phyloP scores from a whole-genome alignment of 2,113 vertebrate genomes.

The Cinclus mexicanus region DNA sequence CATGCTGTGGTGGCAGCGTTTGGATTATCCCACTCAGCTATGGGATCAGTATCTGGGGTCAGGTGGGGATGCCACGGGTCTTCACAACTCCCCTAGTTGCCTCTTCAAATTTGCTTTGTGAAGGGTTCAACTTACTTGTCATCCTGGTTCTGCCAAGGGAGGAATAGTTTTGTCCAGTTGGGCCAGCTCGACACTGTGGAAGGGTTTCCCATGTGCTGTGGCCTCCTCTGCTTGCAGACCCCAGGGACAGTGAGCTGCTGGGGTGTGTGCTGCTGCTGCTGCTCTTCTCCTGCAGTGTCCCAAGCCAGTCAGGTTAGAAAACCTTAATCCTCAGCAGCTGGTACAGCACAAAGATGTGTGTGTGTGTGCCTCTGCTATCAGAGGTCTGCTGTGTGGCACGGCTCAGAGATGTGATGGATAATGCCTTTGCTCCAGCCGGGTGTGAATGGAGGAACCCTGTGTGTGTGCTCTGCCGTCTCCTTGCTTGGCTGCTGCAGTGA shows the following conservation, averaged over 20 bases:
- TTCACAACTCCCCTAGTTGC: not conserved
- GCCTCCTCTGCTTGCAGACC: not conserved
- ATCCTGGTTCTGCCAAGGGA: not conserved
- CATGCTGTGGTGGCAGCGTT: not conserved
- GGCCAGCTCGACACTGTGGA: not conserved
- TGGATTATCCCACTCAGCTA: not conserved
- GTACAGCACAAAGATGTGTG: not conserved
- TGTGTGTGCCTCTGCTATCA: not conserved
- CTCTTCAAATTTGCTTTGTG: not conserved
- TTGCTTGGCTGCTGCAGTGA: not conserved
- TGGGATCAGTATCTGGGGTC: not conserved
- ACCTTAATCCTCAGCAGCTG: not conserved
- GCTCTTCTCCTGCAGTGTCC: not conserved
- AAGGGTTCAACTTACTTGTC: not conserved
- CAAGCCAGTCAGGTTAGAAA: rapidly evolving
- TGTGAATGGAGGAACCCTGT: not conserved
- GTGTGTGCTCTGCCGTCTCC: not conserved
- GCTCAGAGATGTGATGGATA: not conserved
- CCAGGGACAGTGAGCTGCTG: rapidly evolving
- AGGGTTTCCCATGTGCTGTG: not conserved
- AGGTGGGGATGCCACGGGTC: not conserved
- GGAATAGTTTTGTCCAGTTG: not conserved
- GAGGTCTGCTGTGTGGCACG: not conserved
- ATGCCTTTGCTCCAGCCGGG: not conserved
- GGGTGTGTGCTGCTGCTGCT: not conserved